Percentiles rank a stretch among this genome's conserved stretches.
These are phyloP conservation scores for Leptopilina drosophilae DNA, from an alignment of 2,888 invertebrate genomes.

Conservation along the genomic window DNA sequence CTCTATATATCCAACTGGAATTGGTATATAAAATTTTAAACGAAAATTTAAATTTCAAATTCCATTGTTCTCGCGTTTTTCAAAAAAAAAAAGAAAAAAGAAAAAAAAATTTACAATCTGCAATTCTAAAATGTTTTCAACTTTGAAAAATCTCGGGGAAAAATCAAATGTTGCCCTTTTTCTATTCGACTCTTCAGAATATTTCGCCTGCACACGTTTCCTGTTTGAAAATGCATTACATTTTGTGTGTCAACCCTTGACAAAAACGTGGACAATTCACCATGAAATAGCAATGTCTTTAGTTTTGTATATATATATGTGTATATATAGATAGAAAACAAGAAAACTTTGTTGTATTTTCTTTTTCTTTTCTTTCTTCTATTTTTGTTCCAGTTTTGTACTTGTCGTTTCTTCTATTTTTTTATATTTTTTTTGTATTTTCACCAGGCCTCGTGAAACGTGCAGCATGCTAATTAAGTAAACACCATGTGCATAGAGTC, in stretches of 20 bases:
- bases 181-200: background rate
- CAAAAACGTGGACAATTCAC: background rate
- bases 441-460: constrained; percentile 1
- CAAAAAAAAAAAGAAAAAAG: background rate
- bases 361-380: background rate
- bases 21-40: background rate
- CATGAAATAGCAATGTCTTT: constrained; percentile 33
- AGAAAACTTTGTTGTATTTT: background rate
- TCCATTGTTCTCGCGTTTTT: background rate
- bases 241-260: background rate
- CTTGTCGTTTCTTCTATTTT: constrained; percentile 20
- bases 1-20: too few species aligned
- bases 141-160: constrained; percentile 4
- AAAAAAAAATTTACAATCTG: background rate
- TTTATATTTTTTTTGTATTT: background rate
- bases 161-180: background rate
- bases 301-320: too few species aligned
- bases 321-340: too few species aligned
- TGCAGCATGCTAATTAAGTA: constrained; percentile 38
- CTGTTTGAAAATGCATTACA: constrained; percentile 23
- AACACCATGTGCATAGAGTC: constrained; percentile 13
- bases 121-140: background rate
- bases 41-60: background rate
- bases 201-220: too few species aligned
- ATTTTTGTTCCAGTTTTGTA: background rate